Conservation (phyloP, 2,113 vertebrate species). For the Junco hyemalis region DNA sequence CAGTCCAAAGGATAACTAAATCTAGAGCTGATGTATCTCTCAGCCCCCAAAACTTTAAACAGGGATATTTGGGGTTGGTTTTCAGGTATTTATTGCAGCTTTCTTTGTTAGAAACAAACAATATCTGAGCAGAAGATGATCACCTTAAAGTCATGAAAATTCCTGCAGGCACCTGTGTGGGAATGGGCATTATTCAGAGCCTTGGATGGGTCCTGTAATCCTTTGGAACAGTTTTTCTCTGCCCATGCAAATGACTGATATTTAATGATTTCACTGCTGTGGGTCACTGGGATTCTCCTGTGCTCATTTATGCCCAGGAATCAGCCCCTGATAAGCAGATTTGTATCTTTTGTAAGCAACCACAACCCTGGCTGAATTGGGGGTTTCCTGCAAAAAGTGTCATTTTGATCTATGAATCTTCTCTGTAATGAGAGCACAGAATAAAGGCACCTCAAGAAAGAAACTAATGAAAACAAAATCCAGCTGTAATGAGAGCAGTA, state of each 20-base stretch:
- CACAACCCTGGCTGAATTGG: not conserved
- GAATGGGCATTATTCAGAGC: not conserved
- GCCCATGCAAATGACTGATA: not conserved
- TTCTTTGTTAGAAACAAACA: not conserved
- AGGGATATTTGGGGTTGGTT: not conserved
- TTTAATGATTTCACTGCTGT: not conserved
- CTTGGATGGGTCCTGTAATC: not conserved
- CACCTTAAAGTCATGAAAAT: not conserved
- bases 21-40: not conserved
- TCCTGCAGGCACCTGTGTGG: not conserved
- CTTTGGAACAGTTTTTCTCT: not conserved
- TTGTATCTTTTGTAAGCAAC: not conserved
- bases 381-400: constrained; percentile 9
- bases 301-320: not conserved
- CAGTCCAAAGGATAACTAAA: not conserved
- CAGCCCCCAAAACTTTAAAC: not conserved
- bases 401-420: constrained; percentile 50
- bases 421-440: constrained; percentile 47
- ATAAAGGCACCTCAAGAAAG: constrained; percentile 45
- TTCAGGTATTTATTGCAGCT: not conserved
- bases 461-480: constrained; percentile 64
- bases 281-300: not conserved
- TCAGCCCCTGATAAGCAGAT: constrained; percentile 10
- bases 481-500: constrained; percentile 56
- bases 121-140: not conserved